Base-by-base conservation (phyloP, 2,113 vertebrate species). In the Globicephala melas region DNA sequence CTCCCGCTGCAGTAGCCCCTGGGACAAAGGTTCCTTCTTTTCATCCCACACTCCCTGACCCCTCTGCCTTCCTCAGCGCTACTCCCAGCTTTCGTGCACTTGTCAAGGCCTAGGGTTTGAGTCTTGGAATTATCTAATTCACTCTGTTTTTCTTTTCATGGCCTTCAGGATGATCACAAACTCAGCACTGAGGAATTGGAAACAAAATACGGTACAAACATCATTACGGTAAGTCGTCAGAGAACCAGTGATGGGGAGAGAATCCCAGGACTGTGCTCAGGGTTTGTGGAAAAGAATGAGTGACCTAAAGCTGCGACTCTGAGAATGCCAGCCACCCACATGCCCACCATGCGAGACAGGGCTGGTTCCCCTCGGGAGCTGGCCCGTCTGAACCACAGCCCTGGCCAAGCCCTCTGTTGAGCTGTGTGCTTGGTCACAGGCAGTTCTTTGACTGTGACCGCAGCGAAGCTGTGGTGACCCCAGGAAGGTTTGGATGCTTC, bases 111-210 rank as follows among this genome's bases (percentile, higher is more conserved):
- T 81, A 25, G 28, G 15, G 25, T 47, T 47, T n/a, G 68, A 63
- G 44, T 74, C 73, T 62, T n/a, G n/a, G 70, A 36, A 71, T 95
- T 47, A 83, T 15, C 41, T 92, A 70, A 93, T 68, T 80, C 38
- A 88, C n/a, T 95, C 31, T 91, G 9, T 91, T 67, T 17, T 95
- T 96, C 84, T 89, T 95, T 91, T 91, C 89, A 63, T 88, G 89
- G 17, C 41, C 91, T 97, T 76, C 92, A 99, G 99, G 98, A 99
- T 77, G 99, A 99, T 85, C 99, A 99, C 97, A 99, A 97, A 94
- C 98, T 99, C 97, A 98, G 93, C 68, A 3, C 31, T 68, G 97
- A 95, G 3, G 98, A 99, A 23, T 58, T 99, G 93, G 99, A 99
- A 96, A 97, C 96, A 47, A 99, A 99, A 92, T 99, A 99, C 0